These are phyloP conservation scores for Pseudococcus longispinus DNA, from an alignment of 2,888 invertebrate species.

Conservation along the genomic window DNA sequence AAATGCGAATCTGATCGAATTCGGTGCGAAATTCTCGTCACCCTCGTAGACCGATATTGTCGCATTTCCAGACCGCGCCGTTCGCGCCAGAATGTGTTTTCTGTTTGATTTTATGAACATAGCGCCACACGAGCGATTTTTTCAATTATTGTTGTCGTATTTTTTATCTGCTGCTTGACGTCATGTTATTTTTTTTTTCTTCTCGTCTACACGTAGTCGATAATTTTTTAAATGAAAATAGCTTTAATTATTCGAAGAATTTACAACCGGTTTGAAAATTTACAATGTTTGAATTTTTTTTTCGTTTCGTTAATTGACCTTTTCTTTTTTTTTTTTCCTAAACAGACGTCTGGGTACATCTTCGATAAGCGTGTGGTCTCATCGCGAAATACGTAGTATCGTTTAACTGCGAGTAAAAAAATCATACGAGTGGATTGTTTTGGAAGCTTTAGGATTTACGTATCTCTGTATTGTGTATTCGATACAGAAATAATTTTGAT, in stretches of 20 bases:
- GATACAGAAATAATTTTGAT: too few species aligned
- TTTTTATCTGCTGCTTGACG: neutral
- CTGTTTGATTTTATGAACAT: too few species aligned
- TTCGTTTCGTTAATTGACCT: neutral
- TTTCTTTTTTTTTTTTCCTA: neutral
- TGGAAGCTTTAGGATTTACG: too few species aligned
- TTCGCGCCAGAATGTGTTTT: neutral
- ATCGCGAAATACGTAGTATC: neutral
- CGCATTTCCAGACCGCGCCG: too few species aligned
- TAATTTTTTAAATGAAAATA: constrained; percentile 23
- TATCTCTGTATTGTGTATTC: too few species aligned
- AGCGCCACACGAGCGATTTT: neutral
- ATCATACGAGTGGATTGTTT: too few species aligned
- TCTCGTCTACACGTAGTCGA: too few species aligned
- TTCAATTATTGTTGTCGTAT: neutral
- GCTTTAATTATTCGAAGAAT: constrained; percentile 51
- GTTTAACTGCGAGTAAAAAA: too few species aligned
- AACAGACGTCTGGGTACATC: neutral
- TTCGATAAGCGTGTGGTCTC: neutral
- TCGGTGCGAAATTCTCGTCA: neutral
- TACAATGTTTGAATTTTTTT: too few species aligned
- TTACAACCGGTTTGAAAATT: constrained; percentile 18
- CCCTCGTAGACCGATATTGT: neutral
- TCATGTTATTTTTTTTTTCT: neutral
- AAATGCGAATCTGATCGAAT: constrained; percentile 4